Conservation (phyloP, 1,140 invertebrate genomes). For the Lepidurus apus region DNA sequence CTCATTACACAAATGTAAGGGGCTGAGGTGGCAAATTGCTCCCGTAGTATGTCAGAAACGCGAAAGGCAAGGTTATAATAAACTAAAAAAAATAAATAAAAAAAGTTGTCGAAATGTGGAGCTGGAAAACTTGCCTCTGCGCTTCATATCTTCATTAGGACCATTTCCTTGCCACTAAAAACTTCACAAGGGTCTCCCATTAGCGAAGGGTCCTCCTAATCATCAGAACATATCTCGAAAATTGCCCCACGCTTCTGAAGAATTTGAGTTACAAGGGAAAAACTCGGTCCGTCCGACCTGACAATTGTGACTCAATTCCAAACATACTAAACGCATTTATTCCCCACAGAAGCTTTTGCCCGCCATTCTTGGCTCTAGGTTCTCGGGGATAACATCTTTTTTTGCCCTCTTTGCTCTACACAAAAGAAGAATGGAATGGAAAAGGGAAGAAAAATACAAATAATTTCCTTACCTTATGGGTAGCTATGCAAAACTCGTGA, state of each 20-base stretch:
- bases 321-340: neutral
- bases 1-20: slow-evolving; percentile 13
- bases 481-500: neutral
- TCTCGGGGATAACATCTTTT: neutral
- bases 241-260: neutral
- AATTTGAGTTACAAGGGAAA: neutral
- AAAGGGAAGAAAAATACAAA: neutral
- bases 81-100: neutral
- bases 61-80: neutral
- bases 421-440: neutral
- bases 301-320: neutral
- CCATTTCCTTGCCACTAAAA: neutral
- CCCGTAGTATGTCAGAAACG: neutral
- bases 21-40: neutral
- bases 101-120: neutral
- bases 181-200: neutral
- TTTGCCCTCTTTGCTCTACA: neutral
- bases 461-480: neutral
- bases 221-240: neutral
- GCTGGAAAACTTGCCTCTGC: neutral
- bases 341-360: too few relatives aligned
- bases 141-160: slow-evolving; percentile 16
- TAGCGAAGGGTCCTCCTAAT: slow-evolving; percentile 18
- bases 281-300: neutral
- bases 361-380: too few relatives aligned